Base-by-base conservation (phyloP, 2,113 vertebrate genomes). In the Pandion haliaetus region DNA sequence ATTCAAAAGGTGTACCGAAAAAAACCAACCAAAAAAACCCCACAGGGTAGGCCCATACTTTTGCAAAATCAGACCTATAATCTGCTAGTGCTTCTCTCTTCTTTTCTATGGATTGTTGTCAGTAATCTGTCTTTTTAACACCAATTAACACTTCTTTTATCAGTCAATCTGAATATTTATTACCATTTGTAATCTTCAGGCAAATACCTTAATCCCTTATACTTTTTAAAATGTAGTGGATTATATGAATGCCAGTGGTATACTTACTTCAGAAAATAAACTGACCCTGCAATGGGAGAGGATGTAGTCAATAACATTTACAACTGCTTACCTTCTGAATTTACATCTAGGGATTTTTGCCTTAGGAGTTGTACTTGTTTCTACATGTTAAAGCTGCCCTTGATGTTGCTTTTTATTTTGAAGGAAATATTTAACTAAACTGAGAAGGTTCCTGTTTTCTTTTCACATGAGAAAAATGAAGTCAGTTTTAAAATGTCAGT, bases 61-160 rank as follows among this genome's bases (percentile, higher is more conserved):
- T 92, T 85, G 31, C 54, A 93, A 96, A 97, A 95, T 69, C 87
- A 95, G 79, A 95, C 29, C 63, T 90, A 72, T 76, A 86, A 86
- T 92, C 81, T 92, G 36, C 38, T 77, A 54, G 55, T 11, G 32
- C 44, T 88, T 90, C 18, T 72, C 63, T 91, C 34, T 58, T 84
- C 49, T 83, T 52, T 42, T 79, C 6, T 90, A 59, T 71, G 87
- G 74, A 95, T 86, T 93, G 24, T 76, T 96, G 94, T 81, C 85
- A 91, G 29, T 49, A 31, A 74, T 73, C 61, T 93, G 71, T 23
- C 47, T 94, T 84, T 89, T 87, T 85, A 85, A 82, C 23, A 17
- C 54, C 78, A 96, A 31, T 97, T 96, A 96, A 79, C 45, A 77
- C 26, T 28, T 62, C 17, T 89, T 89, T 69, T 83, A 67, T 88